These are phyloP conservation scores for Brachyhypopomus occidentalis DNA, from an alignment of 2,113 vertebrate genomes.

Conservation along the genomic window DNA sequence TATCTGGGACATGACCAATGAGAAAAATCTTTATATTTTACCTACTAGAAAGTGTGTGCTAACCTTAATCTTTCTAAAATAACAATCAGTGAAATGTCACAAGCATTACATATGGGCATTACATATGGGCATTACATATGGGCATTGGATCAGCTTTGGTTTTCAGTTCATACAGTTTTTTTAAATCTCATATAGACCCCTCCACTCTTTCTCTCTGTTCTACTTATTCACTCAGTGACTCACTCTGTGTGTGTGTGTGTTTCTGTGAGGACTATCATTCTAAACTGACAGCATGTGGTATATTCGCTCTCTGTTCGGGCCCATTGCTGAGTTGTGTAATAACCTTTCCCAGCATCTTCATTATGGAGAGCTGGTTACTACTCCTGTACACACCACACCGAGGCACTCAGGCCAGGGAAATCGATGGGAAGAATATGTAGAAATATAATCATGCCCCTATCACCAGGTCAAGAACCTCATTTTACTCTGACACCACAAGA, in stretches of 20 bases:
- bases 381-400: slow-evolving; percentile 77
- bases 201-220: no score
- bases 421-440: slow-evolving; percentile 93
- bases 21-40: no score
- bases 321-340: slow-evolving; percentile 98
- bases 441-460: slow-evolving; percentile 98
- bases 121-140: no score
- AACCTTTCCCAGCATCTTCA: slow-evolving; percentile 89
- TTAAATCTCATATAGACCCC: no score
- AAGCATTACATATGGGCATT: no score
- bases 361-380: slow-evolving; percentile 81
- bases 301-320: slow-evolving; percentile 31
- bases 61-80: no score
- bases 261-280: slow-evolving; percentile 34
- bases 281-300: slow-evolving; percentile 42
- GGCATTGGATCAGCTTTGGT: no score
- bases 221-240: no score
- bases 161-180: no score
- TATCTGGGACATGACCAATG: no score
- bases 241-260: neutral
- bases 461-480: slow-evolving; percentile 99
- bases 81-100: no score
- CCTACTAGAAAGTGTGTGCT: no score
- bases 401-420: slow-evolving; percentile 85
- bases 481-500: slow-evolving; percentile 92